Evolutionary conservation across 2,888 invertebrate species (phyloP).

Genomic region (Lobophora halterata): DNA sequence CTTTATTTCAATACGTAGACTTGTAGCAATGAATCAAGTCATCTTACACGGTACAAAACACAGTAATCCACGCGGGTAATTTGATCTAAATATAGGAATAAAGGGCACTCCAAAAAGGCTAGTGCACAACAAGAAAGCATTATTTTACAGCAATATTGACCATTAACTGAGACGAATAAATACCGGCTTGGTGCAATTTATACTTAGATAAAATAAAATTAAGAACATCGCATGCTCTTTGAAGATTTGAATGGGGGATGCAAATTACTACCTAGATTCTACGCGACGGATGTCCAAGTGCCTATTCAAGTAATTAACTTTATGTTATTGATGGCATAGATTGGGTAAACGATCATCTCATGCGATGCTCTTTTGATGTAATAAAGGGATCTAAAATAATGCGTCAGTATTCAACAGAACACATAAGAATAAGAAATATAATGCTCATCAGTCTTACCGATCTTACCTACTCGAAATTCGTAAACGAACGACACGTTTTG

Average conservation of each 20-base stretch:
- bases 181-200: slow-evolving; percentile 10
- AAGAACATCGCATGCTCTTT: slow-evolving; percentile 14
- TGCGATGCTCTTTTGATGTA: too few relatives aligned
- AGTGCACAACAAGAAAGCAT: slow-evolving; percentile 7
- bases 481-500: too few relatives aligned
- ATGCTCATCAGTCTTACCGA: too few relatives aligned
- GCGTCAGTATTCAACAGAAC: neutral
- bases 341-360: neutral
- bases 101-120: slow-evolving; percentile 12
- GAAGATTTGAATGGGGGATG: slow-evolving; percentile 8
- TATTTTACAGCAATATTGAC: slow-evolving; percentile 4
- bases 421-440: too few relatives aligned
- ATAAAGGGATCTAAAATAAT: too few relatives aligned
- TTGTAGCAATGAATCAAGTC: slow-evolving; percentile 11
- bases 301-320: slow-evolving; percentile 1
- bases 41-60: slow-evolving; percentile 4
- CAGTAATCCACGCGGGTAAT: slow-evolving; percentile 11
- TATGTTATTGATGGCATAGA: slow-evolving; percentile 1
- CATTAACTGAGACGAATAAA: slow-evolving; percentile 12
- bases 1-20: slow-evolving; percentile 2
- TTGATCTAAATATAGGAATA: slow-evolving; percentile 16
- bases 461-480: too few relatives aligned
- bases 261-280: slow-evolving; percentile 6
- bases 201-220: slow-evolving; percentile 3
- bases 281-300: slow-evolving; percentile 5